Base-by-base conservation (phyloP, 1,140 invertebrate species). In the Anastatus disparis region DNA sequence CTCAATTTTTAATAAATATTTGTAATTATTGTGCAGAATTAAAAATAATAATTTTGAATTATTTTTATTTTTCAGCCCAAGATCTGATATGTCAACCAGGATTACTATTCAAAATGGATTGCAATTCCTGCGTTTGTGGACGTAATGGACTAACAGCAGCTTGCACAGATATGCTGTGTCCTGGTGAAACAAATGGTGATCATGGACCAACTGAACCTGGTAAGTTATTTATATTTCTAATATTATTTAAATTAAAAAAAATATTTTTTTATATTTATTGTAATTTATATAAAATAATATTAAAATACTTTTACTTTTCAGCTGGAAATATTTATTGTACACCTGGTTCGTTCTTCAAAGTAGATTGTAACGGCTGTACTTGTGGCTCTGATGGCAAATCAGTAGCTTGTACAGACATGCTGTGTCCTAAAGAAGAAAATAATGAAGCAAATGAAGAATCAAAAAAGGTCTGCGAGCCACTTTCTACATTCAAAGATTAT, bases 351-450 rank as follows among this genome's bases (percentile, higher is more conserved):
- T n/a, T 20, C 0, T 66, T 56, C 27, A 24, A 44, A 8, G 20
- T n/a, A 3, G 40, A 56, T 26, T 55, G 50, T n/a, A 66, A 66
- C 13, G 7, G 2, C 3, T 66, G 64, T 10, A 46, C n/a, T 15
- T 66, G 64, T 26, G 42, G 38, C 2, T n/a, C 3, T 2, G 50
- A 66, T 46, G 52, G 52, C 2, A 55, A 66, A 29, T 26, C 50
- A 0, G 52, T 52, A 2, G 40, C 40, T 26, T 66, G 64, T 35
- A 56, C 64, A 1, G 50, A 56, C 12, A 56, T 35, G 22, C 3
- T 46, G 1, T 66, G 52, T 26, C 35, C 50, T 3, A 26, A 55
- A 6, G 31, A 10, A 35, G 10, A 35, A 4, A 35, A 35, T 35
- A 10, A 35, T 35, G 31, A n/a, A n/a, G n/a, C n/a, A n/a, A n/a